Conservation (phyloP, 2,888 invertebrate species). For the Drosophila dives region DNA sequence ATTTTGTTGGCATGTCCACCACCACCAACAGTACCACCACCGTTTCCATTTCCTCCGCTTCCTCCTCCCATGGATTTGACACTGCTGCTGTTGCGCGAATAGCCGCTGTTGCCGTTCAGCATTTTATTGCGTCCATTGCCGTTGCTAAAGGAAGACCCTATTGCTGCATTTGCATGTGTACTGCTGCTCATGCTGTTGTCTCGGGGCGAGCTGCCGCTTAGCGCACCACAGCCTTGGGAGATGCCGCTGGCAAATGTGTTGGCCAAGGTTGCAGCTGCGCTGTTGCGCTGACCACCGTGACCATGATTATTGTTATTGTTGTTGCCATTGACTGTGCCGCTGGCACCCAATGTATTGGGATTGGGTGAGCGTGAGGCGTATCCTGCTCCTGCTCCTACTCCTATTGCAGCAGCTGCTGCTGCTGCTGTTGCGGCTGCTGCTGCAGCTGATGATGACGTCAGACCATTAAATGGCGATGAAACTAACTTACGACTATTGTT, state of each 20-base stretch:
- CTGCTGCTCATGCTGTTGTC: slow-evolving; percentile 43
- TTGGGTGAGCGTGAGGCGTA: slow-evolving; percentile 80
- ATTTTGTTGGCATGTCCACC: slow-evolving; percentile 62
- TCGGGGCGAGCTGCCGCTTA: slow-evolving; percentile 70
- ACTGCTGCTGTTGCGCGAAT: slow-evolving; percentile 58
- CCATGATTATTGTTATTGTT: background rate
- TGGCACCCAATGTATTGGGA: slow-evolving; percentile 79
- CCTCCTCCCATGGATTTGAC: slow-evolving; percentile 48
- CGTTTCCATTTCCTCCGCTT: slow-evolving; percentile 5
- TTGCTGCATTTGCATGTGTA: slow-evolving; percentile 18
- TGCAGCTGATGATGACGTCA: slow-evolving; percentile 53
- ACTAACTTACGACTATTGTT: slow-evolving; percentile 83
- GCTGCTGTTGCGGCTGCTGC: slow-evolving; percentile 46
- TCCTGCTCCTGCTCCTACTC: slow-evolving; percentile 1
- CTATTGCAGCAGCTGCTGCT: slow-evolving; percentile 26
- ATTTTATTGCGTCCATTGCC: slow-evolving; percentile 64
- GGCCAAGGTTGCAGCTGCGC: slow-evolving; percentile 78
- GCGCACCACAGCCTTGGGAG: slow-evolving; percentile 77
- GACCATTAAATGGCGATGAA: slow-evolving; percentile 78
- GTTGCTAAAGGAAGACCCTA: slow-evolving; percentile 9
- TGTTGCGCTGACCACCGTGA: slow-evolving; percentile 42
- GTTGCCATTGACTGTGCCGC: slow-evolving; percentile 73
- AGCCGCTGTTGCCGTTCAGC: slow-evolving; percentile 45
- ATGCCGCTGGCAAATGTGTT: slow-evolving; percentile 82
- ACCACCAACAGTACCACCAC: slow-evolving; percentile 37